These are phyloP conservation scores for Hydrolagus colliei DNA, from an alignment of 2,797 vertebrate species.

Conservation along the genomic window DNA sequence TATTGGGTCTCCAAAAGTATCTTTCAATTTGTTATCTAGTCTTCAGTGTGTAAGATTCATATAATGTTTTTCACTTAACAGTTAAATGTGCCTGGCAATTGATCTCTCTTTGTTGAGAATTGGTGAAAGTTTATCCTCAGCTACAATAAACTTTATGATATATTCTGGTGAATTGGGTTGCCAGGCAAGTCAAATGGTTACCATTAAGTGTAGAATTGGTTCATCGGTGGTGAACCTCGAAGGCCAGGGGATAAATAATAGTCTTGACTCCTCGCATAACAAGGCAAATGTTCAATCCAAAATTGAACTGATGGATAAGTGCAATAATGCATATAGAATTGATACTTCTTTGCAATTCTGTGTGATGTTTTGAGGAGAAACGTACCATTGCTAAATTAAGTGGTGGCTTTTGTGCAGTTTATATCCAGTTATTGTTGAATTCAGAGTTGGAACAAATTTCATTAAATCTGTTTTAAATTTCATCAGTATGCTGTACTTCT, in stretches of 20 bases:
- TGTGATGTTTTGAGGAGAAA: background rate
- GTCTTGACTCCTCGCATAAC: no score
- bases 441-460: no score
- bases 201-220: background rate
- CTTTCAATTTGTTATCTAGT: background rate
- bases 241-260: no score
- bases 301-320: no score
- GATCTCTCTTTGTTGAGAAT: background rate
- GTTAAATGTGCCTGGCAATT: background rate
- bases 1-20: no score
- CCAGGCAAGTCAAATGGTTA: background rate
- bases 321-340: no score
- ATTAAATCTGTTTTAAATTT: no score
- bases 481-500: no score
- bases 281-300: no score
- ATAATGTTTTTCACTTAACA: background rate
- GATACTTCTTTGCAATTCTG: background rate
- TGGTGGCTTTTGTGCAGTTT: background rate
- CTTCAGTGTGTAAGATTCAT: background rate
- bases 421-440: no score
- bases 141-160: background rate
- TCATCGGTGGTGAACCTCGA: background rate
- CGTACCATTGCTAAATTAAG: background rate
- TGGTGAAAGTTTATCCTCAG: background rate
- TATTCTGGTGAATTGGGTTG: background rate